Conservation (phyloP, 2,888 invertebrate genomes). For the Sabellastarte sp. region DNA sequence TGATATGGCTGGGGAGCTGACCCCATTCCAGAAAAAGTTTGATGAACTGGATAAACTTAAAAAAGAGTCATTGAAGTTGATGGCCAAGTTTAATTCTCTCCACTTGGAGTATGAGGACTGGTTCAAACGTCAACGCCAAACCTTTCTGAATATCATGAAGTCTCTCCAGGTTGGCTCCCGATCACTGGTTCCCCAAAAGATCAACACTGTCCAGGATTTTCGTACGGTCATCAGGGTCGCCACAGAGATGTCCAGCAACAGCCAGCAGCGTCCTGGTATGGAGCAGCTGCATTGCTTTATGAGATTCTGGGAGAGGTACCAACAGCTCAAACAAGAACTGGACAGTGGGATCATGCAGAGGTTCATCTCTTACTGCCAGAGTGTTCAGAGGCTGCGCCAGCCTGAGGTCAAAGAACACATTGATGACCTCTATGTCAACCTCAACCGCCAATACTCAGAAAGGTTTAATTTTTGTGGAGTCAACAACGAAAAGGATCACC, state of each 20-base stretch:
- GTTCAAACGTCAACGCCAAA: conserved; percentile 40
- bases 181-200: conserved; percentile 29
- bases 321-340: conserved; percentile 37
- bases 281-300: conserved; percentile 37
- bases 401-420: conserved; percentile 40
- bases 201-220: conserved; percentile 35
- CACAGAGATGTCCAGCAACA: conserved; percentile 33
- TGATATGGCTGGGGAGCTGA: too few species aligned
- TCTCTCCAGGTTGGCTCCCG: conserved; percentile 36
- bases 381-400: conserved; percentile 40
- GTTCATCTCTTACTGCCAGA: conserved; percentile 38
- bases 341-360: conserved; percentile 34
- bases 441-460: conserved; percentile 35
- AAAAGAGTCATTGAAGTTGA: conserved; percentile 34
- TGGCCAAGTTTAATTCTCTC: conserved; percentile 41
- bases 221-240: conserved; percentile 34
- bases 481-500: conserved; percentile 43
- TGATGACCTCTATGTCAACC: conserved; percentile 36
- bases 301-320: conserved; percentile 40
- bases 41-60: conserved; percentile 44
- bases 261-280: not conserved
- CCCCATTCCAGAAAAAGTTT: not conserved
- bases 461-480: conserved; percentile 42
- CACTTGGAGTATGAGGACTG: conserved; percentile 47
- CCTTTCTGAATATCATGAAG: conserved; percentile 44